Percentiles rank a stretch among this genome's conserved stretches.
phyloP scores from a whole-genome alignment of 2,113 vertebrate genomes.

The Pica pica region DNA sequence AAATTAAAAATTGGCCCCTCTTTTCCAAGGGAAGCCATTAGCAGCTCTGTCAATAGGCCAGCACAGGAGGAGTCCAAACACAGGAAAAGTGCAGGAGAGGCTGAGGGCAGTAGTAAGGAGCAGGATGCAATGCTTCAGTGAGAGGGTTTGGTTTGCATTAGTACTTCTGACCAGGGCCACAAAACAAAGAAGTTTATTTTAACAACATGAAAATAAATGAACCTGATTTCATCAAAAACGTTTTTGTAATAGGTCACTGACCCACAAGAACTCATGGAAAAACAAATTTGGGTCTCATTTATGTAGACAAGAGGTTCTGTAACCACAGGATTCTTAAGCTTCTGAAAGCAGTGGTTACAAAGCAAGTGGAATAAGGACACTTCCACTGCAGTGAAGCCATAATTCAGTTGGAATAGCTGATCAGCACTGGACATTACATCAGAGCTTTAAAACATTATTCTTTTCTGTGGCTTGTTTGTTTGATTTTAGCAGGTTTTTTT shows the following conservation, averaged over 20 bases:
- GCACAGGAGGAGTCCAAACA: constrained; percentile 59
- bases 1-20: not conserved
- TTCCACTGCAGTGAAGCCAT: not conserved
- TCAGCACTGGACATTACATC: not conserved
- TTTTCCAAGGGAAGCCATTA: constrained; percentile 64
- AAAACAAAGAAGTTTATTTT: constrained; percentile 55
- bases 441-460: not conserved
- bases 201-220: constrained; percentile 59
- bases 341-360: not conserved
- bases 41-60: constrained; percentile 56
- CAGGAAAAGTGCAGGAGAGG: not conserved
- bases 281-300: constrained; percentile 55
- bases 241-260: constrained; percentile 59
- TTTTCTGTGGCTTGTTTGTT: constrained; percentile 3
- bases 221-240: constrained; percentile 49
- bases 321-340: constrained; percentile 26
- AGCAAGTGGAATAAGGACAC: not conserved
- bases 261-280: constrained; percentile 44
- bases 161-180: constrained; percentile 20
- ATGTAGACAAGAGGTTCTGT: constrained; percentile 27
- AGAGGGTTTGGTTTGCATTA: constrained; percentile 50
- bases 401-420: not conserved
- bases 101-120: constrained; percentile 25
- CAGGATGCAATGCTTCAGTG: constrained; percentile 35
- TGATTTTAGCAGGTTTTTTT: not conserved